phyloP scores from a whole-genome alignment of 2,797 vertebrate genomes.

The Danionella dracula region DNA sequence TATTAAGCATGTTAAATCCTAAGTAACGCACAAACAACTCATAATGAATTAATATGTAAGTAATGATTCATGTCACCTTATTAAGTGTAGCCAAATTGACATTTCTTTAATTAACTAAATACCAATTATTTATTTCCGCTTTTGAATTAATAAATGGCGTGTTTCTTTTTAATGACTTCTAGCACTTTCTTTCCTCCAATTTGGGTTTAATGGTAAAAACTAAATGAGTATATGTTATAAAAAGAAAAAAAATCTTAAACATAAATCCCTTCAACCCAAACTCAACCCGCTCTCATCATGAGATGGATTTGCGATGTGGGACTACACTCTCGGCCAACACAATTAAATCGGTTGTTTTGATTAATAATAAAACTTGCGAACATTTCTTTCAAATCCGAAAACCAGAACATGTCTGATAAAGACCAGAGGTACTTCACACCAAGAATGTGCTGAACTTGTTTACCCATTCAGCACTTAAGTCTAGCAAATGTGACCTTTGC shows the following conservation, averaged over 20 bases:
- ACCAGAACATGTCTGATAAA: not conserved
- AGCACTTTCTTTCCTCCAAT: too few relatives aligned
- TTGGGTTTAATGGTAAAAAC: too few relatives aligned
- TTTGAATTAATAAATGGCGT: too few relatives aligned
- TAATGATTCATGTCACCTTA: too few relatives aligned
- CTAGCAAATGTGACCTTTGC: not conserved
- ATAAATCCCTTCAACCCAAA: not conserved
- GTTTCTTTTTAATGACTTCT: too few relatives aligned
- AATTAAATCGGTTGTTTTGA: constrained; percentile 21
- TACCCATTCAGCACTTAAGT: not conserved
- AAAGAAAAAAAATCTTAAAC: not conserved
- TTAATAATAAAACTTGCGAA: not conserved
- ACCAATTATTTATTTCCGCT: too few relatives aligned
- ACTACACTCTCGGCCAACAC: not conserved
- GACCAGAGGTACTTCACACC: not conserved
- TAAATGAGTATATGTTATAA: too few relatives aligned
- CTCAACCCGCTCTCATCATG: not conserved
- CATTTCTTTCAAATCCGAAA: constrained; percentile 8
- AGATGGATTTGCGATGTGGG: constrained; percentile 22
- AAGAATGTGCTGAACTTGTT: not conserved
- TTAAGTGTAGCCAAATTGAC: too few relatives aligned
- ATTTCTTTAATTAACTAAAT: too few relatives aligned
- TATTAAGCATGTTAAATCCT: too few relatives aligned
- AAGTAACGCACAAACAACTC: too few relatives aligned
- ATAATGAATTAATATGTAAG: too few relatives aligned